Percentiles rank a stretch among this genome's conserved stretches.
These are phyloP conservation scores for Anguilla marmorata DNA, from an alignment of 2,797 vertebrate genomes.

Conservation along the genomic window DNA sequence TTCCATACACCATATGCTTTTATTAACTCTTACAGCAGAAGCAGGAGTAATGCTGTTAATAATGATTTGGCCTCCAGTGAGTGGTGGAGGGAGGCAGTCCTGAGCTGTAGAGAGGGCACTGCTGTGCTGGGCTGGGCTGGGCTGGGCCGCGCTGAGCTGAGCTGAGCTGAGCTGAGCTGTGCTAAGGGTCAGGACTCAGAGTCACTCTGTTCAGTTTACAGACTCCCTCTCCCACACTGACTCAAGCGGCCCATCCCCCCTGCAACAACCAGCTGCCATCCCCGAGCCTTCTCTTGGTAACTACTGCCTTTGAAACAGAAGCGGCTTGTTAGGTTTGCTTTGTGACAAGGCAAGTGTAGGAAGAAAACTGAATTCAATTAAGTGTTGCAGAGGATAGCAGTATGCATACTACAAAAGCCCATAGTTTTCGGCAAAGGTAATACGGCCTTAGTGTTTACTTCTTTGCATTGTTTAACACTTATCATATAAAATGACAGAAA, in stretches of 20 bases:
- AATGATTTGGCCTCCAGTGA: not conserved
- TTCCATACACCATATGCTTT: not conserved
- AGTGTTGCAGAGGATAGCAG: not conserved
- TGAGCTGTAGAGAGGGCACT: not conserved
- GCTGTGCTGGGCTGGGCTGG: not conserved
- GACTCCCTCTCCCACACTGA: conserved; percentile 33
- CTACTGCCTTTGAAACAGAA: conserved; percentile 35
- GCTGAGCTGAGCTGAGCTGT: not conserved
- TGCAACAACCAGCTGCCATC: conserved; percentile 32
- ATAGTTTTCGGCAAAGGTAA: not conserved
- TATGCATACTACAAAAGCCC: not conserved
- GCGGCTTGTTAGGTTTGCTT: conserved; percentile 37
- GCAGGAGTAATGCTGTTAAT: not conserved
- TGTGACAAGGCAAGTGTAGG: conserved; percentile 33
- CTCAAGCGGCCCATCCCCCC: conserved; percentile 21
- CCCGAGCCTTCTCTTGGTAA: conserved; percentile 34
- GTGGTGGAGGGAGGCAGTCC: not conserved
- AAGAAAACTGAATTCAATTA: conserved; percentile 33
- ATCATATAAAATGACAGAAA: not conserved
- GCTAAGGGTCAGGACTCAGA: conserved; percentile 24
- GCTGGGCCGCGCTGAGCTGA: too few relatives aligned
- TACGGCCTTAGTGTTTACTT: not conserved
- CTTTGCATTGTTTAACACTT: not conserved
- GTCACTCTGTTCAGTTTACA: conserved; percentile 26
- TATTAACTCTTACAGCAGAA: not conserved